A percentile compares a stretch with the other conserved stretches of the same genome.
These are phyloP conservation scores for Pseudochromis fuscus DNA, from an alignment of 2,797 vertebrate genomes.

Conservation along the genomic window DNA sequence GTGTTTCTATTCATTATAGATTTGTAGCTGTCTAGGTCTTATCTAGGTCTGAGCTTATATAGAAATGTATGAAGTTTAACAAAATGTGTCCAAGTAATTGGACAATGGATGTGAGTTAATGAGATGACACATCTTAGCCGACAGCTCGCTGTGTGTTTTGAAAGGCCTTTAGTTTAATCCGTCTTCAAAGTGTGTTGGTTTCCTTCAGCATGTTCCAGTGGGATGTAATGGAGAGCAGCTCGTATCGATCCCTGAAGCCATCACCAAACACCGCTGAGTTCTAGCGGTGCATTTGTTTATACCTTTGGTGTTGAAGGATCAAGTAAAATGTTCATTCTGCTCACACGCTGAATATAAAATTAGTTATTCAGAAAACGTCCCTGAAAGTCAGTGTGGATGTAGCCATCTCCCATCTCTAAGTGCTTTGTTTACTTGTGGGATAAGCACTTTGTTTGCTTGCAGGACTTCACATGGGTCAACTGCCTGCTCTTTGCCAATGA, in stretches of 20 bases:
- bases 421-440: conserved; percentile 21
- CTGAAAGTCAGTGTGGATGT: conserved; percentile 15
- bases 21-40: no score
- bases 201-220: not conserved
- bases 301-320: not conserved
- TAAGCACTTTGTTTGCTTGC: conserved; percentile 36
- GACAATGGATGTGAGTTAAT: not conserved
- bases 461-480: conserved; percentile 8
- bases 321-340: not conserved
- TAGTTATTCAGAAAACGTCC: conserved; percentile 12
- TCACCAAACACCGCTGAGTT: not conserved
- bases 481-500: conserved; percentile 18
- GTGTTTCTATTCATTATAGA: no score
- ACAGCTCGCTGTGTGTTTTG: conserved; percentile 8
- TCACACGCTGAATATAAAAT: conserved; percentile 25
- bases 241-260: conserved; percentile 12
- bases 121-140: not conserved
- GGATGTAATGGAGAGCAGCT: not conserved
- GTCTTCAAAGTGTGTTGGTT: conserved; percentile 30
- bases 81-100: not conserved
- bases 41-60: not conserved
- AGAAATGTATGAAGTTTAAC: conserved; percentile 2
- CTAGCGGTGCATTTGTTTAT: not conserved
- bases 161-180: conserved; percentile 27
- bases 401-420: conserved; percentile 7